Conservation (phyloP, 2,888 invertebrate genomes). For the Iselma pallidipennis region DNA sequence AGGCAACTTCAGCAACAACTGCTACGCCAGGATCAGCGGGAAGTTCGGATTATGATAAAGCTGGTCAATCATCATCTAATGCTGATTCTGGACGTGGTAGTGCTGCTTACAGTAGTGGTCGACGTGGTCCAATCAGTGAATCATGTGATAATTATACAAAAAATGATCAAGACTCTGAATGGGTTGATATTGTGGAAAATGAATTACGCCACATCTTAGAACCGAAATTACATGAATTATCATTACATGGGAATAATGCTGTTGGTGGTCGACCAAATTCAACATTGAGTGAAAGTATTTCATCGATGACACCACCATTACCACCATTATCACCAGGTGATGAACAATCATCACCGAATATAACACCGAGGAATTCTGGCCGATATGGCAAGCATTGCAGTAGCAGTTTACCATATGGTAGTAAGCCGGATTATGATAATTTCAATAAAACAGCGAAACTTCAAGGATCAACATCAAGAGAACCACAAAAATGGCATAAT, state of each 20-base stretch:
- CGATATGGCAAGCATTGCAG: conserved; percentile 52
- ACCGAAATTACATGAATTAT: conserved; percentile 69
- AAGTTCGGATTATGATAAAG: conserved; percentile 76
- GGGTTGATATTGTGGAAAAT: conserved; percentile 81
- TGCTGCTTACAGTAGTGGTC: conserved; percentile 76
- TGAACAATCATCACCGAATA: conserved; percentile 58
- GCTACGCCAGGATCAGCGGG: conserved; percentile 65
- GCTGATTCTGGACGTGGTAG: conserved; percentile 82
- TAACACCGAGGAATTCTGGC: conserved; percentile 54
- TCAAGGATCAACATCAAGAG: conserved; percentile 41
- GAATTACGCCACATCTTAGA: conserved; percentile 78
- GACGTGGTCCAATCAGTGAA: conserved; percentile 62
- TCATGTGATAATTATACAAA: conserved; percentile 56
- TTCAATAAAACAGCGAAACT: conserved; percentile 54
- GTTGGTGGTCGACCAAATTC: conserved; percentile 69
- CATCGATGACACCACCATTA: conserved; percentile 77
- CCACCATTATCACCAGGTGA: conserved; percentile 73
- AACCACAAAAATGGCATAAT: conserved; percentile 47
- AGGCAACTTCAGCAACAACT: too few relatives aligned
- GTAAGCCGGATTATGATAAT: conserved; percentile 62
- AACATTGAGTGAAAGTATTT: conserved; percentile 66
- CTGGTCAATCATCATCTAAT: conserved; percentile 72
- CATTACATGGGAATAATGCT: conserved; percentile 58
- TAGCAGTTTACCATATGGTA: conserved; percentile 67
- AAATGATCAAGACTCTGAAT: conserved; percentile 69